Conservation (phyloP, 2,888 invertebrate species). For the Dione vanillae region DNA sequence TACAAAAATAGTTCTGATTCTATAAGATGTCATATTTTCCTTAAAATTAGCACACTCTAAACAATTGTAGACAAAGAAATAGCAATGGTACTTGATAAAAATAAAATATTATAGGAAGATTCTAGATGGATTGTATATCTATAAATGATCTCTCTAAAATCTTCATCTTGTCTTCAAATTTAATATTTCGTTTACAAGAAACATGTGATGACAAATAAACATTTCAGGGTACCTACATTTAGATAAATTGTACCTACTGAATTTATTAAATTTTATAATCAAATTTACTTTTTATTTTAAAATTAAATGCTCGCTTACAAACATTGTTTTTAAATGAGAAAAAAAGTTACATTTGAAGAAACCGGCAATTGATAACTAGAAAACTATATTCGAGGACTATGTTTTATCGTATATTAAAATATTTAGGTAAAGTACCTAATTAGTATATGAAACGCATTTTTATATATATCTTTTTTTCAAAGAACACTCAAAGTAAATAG, state of each 20-base stretch:
- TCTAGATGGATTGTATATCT: background rate
- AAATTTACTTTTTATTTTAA: background rate
- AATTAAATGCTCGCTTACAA: background rate
- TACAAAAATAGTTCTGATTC: background rate
- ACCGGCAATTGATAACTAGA: too few species aligned
- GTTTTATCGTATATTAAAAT: too few species aligned
- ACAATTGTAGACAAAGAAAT: background rate
- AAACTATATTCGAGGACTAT: too few species aligned
- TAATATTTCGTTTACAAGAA: too few species aligned
- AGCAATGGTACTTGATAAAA: background rate
- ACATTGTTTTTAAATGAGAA: background rate
- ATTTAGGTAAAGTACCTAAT: too few species aligned
- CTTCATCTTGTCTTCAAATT: background rate
- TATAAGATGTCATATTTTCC: background rate
- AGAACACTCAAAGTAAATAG: too few species aligned
- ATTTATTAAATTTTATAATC: background rate
- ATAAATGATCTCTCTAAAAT: slow-evolving; percentile 2
- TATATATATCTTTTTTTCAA: too few species aligned
- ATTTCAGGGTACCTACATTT: too few species aligned
- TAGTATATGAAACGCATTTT: too few species aligned
- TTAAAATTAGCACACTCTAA: slow-evolving; percentile 14
- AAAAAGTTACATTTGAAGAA: too few species aligned
- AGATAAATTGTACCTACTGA: background rate
- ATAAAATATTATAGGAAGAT: background rate
- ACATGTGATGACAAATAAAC: too few species aligned